Evolutionary conservation across 2,797 vertebrate genomes (phyloP), one percentile per base, ranked within the genome.

Genomic region (Syngnathus rostellatus): DNA sequence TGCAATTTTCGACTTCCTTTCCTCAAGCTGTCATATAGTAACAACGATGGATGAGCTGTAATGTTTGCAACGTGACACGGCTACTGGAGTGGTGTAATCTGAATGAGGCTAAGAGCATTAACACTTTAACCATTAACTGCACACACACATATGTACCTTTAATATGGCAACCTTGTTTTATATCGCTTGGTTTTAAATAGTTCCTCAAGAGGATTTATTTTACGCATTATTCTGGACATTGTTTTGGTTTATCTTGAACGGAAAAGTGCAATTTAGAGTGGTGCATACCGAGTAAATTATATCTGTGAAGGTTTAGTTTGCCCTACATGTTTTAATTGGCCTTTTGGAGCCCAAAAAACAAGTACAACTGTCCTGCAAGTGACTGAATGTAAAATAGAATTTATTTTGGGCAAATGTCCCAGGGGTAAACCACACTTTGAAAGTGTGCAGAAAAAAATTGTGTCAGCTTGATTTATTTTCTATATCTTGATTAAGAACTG

Each of bases 41-140:
- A 84, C 82, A 64, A 84, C 77, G 70, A 87, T 77, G 74, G 83
- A 86, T 79, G 80, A 75, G 77, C 79, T 65, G 63, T 75, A 81
- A 79, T 69, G 77, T 77, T 75, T 74, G 80, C 80, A 77, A 73
- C 74, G 78, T 76, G 80, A 87, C 71, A 70, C 76, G 70, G 82
- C 69, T 74, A 72, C 68, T 67, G 17, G 12, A 62, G 45, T 45
- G 60, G 11, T 43, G 59, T 41, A 25, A 71, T 72, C 73, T 73
- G 72, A 77, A 70, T 31, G 76, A 70, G 63, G 57, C 12, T 68
- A 66, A 55, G 57, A 69, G 70, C 72, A 45, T 64, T 62, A 69
- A 68, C 14, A 38, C 58, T 68, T 65, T 46, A 46, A 46, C 48
- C 61, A 75, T 64, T 54, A 75, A 62, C 62, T 66, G 59, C 62